Base-by-base conservation (phyloP, 2,888 invertebrate species). In the Thereva nobilitata region DNA sequence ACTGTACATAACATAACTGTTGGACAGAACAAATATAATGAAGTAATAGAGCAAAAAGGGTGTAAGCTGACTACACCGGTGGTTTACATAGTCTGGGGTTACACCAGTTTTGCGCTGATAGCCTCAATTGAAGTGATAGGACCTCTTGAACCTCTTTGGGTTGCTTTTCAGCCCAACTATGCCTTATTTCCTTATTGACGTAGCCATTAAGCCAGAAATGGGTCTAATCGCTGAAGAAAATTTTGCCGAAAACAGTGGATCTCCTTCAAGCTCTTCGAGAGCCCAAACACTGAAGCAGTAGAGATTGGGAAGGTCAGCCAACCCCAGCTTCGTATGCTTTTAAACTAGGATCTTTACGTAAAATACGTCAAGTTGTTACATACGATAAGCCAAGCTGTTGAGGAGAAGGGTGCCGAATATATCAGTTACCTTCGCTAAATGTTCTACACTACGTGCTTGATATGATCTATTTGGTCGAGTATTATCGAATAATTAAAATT, bases 291-390 rank as follows among this genome's bases (percentile, higher is more conserved):
- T 9, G n/a, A 45, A 45, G 5, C n/a, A 4, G n/a, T 9, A 10
- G 10, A 9, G 5, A 5, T 7, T 7, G 4, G 45, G 45, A 45
- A 45, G 45, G n/a, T 45, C 9, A 8, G 45, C 5, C 64, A 7
- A 41, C 53, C 53, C 53, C 42, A 64, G 53, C 35, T 61, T 61
- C 49, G 50, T 50, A 61, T 49, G 61, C 61, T 10, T 61, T 47
- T 7, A 61, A 10, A 38, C 50, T 50, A 61, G 49, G 50, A 50
- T 61, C 50, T 8, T 50, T 61, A 37, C 50, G 10, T 49, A 61
- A 61, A 61, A 61, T 49, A 61, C 49, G 61, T 50, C 50, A 49
- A 35, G 50, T 49, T 61, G 45, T 50, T 47, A 10, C 50, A 12
- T 47, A 61, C 38, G 50, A 61, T 35, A 49, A 38, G 50, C 61